Conservation (phyloP, 1,140 invertebrate genomes). For the Oedothorax gibbosus region DNA sequence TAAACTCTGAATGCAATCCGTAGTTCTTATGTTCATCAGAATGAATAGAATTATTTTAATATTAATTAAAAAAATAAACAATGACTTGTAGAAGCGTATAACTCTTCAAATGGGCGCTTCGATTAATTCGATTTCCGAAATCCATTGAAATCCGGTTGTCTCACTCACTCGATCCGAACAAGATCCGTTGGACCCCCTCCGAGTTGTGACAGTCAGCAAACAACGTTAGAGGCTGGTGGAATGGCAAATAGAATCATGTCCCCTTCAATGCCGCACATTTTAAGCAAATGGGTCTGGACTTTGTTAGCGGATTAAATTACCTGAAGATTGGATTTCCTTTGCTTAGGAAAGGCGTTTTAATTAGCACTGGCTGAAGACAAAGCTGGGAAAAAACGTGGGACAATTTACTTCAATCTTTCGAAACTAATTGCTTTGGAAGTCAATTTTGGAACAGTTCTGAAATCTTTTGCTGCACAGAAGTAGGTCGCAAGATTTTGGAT, state of each 20-base stretch:
- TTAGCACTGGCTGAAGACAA: conserved; percentile 37
- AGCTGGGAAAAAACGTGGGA: background rate
- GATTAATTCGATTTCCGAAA: no score
- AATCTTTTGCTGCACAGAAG: conserved; percentile 42
- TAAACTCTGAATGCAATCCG: no score
- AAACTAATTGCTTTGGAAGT: conserved; percentile 47
- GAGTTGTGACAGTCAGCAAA: background rate
- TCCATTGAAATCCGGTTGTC: background rate
- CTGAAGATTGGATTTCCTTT: conserved; percentile 24
- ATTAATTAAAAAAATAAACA: no score
- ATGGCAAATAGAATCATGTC: conserved; percentile 32
- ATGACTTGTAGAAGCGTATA: no score
- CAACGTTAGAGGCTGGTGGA: background rate
- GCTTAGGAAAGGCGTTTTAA: conserved; percentile 35
- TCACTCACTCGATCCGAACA: background rate
- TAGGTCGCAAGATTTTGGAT: conserved; percentile 1
- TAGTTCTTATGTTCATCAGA: no score
- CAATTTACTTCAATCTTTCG: conserved; percentile 29
- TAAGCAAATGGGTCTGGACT: conserved; percentile 41
- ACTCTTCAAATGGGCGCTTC: no score
- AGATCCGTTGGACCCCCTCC: background rate
- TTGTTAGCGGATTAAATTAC: conserved; percentile 38
- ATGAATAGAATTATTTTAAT: no score
- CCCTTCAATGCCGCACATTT: conserved; percentile 15
- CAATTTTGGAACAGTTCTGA: conserved; percentile 43